These are phyloP conservation scores for Solenopsis fugax DNA, from an alignment of 1,140 invertebrate genomes.

Conservation along the genomic window DNA sequence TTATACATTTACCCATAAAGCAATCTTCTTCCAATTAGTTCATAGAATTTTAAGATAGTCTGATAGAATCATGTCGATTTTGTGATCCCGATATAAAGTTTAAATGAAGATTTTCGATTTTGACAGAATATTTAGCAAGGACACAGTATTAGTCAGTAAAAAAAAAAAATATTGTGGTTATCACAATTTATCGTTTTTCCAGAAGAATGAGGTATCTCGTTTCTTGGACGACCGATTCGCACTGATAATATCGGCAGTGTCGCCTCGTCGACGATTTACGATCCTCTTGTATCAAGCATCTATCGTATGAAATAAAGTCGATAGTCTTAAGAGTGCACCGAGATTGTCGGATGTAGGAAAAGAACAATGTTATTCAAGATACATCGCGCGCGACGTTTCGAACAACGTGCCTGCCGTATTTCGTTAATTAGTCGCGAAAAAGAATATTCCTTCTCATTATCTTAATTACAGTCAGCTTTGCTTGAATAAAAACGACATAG, in stretches of 20 bases:
- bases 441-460: background rate
- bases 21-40: background rate
- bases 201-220: constrained; percentile 43
- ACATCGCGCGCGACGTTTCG: background rate
- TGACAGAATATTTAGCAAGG: background rate
- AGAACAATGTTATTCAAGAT: background rate
- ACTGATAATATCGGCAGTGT: constrained; percentile 63
- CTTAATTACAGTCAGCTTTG: background rate
- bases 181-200: constrained; percentile 24
- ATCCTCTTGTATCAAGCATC: constrained; percentile 70
- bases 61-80: background rate
- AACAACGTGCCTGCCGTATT: background rate
- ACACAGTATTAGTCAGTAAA: constrained; percentile 13
- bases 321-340: background rate
- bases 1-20: background rate
- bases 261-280: constrained; percentile 67
- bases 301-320: constrained; percentile 30
- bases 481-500: background rate
- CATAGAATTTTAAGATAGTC: background rate
- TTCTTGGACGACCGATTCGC: background rate
- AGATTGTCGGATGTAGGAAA: background rate
- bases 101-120: background rate
- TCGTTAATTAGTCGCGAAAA: background rate
- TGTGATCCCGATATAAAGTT: background rate
- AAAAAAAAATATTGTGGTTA: background rate